phyloP scores from a whole-genome alignment of 1,140 invertebrate species.

The Spodoptera litura region DNA sequence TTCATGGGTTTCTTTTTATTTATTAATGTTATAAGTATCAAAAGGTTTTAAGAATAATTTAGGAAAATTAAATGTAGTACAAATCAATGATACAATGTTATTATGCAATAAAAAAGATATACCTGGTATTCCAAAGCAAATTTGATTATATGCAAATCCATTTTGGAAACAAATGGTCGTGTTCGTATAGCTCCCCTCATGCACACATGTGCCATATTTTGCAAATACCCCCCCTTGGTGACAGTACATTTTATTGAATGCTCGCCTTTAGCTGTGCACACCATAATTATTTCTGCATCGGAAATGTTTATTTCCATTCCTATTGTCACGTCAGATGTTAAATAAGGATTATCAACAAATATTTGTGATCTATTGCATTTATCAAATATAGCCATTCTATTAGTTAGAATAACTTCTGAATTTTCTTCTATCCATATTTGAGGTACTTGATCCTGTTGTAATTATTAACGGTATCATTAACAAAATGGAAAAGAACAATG shows the following conservation, averaged over 20 bases:
- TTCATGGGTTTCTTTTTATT: too few species aligned
- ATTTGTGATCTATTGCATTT: constrained; percentile 64
- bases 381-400: constrained; percentile 55
- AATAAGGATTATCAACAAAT: constrained; percentile 68
- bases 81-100: too few species aligned
- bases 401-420: constrained; percentile 61
- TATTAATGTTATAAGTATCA: too few species aligned
- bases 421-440: constrained; percentile 55
- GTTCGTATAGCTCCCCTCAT: constrained; percentile 56
- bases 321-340: constrained; percentile 58
- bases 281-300: constrained; percentile 62
- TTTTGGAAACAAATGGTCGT: constrained; percentile 58
- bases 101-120: background rate
- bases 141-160: constrained; percentile 65
- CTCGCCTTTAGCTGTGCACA: constrained; percentile 55
- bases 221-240: constrained; percentile 60
- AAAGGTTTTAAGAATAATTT: too few species aligned
- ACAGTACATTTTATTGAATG: constrained; percentile 64
- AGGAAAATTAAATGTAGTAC: too few species aligned
- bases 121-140: constrained; percentile 73
- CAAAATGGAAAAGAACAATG: constrained; percentile 44
- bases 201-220: constrained; percentile 56
- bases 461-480: background rate
- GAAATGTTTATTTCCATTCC: constrained; percentile 66
- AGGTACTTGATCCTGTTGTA: constrained; percentile 50